phyloP scores from a whole-genome alignment of 53 echinoderm and acorn worm genomes.

The Echinarachnius parma region DNA sequence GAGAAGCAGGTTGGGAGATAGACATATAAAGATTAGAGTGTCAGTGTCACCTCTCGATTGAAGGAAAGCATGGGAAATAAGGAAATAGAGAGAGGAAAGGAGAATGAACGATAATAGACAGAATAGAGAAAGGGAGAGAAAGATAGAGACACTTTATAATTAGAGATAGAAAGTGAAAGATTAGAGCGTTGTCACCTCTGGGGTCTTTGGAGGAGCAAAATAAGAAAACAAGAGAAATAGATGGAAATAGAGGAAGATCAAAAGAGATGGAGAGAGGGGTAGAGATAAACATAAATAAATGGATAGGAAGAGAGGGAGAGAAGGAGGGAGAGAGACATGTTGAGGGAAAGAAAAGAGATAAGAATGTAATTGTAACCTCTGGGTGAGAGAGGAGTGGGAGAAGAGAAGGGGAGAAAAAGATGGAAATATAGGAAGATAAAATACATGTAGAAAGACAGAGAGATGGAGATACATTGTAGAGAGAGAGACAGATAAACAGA shows the following conservation, averaged over 20 bases:
- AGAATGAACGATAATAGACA: background rate
- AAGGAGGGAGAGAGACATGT: background rate
- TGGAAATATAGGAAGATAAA: background rate
- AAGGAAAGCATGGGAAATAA: background rate
- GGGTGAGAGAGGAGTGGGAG: too few relatives aligned
- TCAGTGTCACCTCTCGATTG: too few relatives aligned
- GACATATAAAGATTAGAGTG: too few relatives aligned
- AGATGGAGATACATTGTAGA: too few relatives aligned
- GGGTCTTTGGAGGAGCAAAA: too few relatives aligned
- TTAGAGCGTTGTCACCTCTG: conserved; percentile 12
- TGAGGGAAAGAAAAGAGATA: background rate
- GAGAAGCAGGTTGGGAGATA: background rate
- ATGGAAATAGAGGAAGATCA: background rate
- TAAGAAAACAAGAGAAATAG: background rate
- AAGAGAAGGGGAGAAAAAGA: too few relatives aligned
- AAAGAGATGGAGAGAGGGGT: background rate
- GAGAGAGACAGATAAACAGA: background rate
- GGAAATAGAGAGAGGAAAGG: background rate
- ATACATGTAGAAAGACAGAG: background rate
- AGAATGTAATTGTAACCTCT: background rate
- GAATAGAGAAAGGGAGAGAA: background rate
- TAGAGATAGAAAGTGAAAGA: background rate
- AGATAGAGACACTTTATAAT: background rate
- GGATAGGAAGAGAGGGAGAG: background rate
- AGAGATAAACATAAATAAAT: background rate